Conservation (phyloP, 2,797 vertebrate species). For the Xerus rutilus region DNA sequence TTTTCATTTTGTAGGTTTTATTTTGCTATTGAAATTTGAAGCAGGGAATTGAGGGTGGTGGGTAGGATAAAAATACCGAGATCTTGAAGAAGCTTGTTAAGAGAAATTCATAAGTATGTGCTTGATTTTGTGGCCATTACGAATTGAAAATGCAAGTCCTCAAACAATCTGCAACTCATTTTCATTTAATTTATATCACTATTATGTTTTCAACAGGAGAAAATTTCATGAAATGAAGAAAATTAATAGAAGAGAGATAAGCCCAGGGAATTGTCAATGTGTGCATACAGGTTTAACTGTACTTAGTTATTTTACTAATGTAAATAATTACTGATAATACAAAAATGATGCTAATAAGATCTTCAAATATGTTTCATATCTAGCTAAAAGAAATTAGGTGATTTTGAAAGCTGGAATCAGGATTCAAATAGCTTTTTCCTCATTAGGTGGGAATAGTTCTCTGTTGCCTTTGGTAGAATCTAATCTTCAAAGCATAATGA, state of each 20-base stretch:
- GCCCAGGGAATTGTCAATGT: background rate
- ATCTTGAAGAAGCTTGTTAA: background rate
- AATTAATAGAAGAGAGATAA: conserved; percentile 40
- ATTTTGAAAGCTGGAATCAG: conserved; percentile 53
- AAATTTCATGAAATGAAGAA: conserved; percentile 3
- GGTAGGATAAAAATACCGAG: background rate
- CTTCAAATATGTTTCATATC: conserved; percentile 20
- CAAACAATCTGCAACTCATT: conserved; percentile 15
- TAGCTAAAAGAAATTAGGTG: conserved; percentile 45
- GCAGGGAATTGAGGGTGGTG: background rate
- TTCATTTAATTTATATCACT: conserved; percentile 44
- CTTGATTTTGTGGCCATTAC: conserved; percentile 28
- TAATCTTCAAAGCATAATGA: conserved; percentile 50
- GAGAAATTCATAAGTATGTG: background rate
- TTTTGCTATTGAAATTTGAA: conserved; percentile 77
- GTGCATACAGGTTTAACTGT: background rate
- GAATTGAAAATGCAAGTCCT: background rate
- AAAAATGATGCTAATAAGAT: conserved; percentile 40
- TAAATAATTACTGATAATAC: conserved; percentile 64
- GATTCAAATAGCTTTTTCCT: conserved; percentile 39
- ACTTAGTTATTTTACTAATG: conserved; percentile 47
- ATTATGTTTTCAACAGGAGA: conserved; percentile 44
- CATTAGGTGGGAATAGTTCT: conserved; percentile 37
- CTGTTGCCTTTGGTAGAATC: conserved; percentile 58
- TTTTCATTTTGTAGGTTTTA: conserved; percentile 78